A percentile compares a stretch with the other conserved stretches of the same genome.
These are phyloP conservation scores for Fragum whitleyi DNA, from an alignment of 2,888 invertebrate species.

Conservation along the genomic window DNA sequence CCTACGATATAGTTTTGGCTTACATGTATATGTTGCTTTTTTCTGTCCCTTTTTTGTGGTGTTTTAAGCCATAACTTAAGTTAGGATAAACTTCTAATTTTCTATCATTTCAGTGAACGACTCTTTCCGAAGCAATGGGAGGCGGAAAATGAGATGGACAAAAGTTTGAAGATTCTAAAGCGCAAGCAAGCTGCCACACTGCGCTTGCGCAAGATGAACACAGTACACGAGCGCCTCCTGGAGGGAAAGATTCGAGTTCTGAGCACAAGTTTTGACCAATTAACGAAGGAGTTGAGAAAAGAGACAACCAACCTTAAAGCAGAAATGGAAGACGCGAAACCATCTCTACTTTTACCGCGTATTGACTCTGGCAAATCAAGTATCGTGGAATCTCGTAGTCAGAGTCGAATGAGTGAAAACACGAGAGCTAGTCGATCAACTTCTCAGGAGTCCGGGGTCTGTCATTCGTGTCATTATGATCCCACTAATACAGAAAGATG, in stretches of 20 bases:
- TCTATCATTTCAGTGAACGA: slow-evolving; percentile 51
- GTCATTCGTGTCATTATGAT: slow-evolving; percentile 62
- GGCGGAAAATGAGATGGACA: slow-evolving; percentile 65
- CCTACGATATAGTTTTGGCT: too few species aligned
- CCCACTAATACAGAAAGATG: slow-evolving; percentile 62
- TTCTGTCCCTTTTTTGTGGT: too few species aligned
- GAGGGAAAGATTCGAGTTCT: slow-evolving; percentile 55
- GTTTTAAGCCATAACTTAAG: too few species aligned
- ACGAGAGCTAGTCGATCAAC: slow-evolving; percentile 18
- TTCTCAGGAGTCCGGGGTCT: slow-evolving; percentile 23
- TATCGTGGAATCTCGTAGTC: slow-evolving; percentile 50
- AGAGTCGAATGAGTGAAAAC: slow-evolving; percentile 46
- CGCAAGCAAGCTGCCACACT: slow-evolving; percentile 63
- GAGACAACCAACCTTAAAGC: slow-evolving; percentile 62
- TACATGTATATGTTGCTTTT: too few species aligned
- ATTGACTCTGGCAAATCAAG: slow-evolving; percentile 51
- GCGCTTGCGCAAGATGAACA: slow-evolving; percentile 68
- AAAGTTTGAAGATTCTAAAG: slow-evolving; percentile 56
- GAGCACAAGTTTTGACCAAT: slow-evolving; percentile 52
- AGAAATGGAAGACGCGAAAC: slow-evolving; percentile 51
- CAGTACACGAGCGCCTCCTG: slow-evolving; percentile 59
- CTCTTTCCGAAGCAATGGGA: slow-evolving; percentile 49
- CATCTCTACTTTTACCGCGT: slow-evolving; percentile 19
- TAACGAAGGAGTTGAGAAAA: slow-evolving; percentile 58
- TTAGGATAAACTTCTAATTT: too few species aligned